Conservation (phyloP, 2,113 vertebrate genomes). For the Motacilla alba region DNA sequence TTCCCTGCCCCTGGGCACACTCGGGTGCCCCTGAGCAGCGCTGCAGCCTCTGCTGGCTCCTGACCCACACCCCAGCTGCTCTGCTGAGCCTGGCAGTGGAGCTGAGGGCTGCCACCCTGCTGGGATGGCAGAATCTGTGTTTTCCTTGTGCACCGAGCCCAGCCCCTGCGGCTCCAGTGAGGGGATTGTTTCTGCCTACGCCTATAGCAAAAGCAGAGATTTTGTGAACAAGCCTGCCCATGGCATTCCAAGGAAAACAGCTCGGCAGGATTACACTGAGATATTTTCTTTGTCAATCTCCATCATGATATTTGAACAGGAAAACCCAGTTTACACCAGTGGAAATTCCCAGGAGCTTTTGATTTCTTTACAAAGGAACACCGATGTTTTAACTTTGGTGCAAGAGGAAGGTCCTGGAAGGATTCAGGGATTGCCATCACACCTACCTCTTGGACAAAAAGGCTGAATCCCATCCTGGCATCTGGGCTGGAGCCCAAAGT, state of each 20-base stretch:
- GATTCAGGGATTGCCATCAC: background rate
- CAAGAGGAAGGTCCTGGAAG: background rate
- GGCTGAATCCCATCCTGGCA: background rate
- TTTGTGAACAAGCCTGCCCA: slow-evolving; percentile 62
- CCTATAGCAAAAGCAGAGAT: slow-evolving; percentile 71
- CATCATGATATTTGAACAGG: slow-evolving; percentile 33
- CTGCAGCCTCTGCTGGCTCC: background rate
- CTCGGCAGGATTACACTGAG: slow-evolving; percentile 41
- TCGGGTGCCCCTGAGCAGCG: background rate
- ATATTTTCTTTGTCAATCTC: slow-evolving; percentile 71
- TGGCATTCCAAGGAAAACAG: slow-evolving; percentile 74
- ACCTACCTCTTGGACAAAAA: background rate
- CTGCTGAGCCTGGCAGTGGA: slow-evolving; percentile 36
- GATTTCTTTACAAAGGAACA: slow-evolving; percentile 34
- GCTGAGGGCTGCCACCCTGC: slow-evolving; percentile 50
- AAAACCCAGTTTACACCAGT: slow-evolving; percentile 56
- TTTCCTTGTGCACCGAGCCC: slow-evolving; percentile 52
- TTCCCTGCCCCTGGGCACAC: background rate
- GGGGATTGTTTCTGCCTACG: slow-evolving; percentile 63
- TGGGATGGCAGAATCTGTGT: slow-evolving; percentile 56
- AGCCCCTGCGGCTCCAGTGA: slow-evolving; percentile 55
- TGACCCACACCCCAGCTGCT: slow-evolving; percentile 28
- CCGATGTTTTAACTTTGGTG: background rate
- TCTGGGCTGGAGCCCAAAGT: background rate
- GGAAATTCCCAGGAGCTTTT: slow-evolving; percentile 41